Evolutionary conservation across 2,113 vertebrate genomes (phyloP).

Genomic region (Hippopotamus amphibius): DNA sequence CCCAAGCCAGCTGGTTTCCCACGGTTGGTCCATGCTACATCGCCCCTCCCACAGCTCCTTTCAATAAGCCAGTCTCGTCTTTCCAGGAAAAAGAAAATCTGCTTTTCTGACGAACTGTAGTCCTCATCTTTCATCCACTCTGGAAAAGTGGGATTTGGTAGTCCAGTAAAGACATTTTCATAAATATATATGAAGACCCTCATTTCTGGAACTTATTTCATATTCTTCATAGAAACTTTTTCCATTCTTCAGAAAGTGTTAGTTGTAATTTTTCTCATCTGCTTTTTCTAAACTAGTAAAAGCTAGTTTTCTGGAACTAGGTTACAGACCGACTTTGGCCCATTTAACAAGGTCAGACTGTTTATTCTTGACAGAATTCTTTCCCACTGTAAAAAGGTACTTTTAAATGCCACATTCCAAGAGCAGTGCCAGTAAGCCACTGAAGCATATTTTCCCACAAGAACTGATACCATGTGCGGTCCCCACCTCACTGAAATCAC

Average conservation of each 20-base stretch:
- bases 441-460: constrained; percentile 93
- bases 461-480: constrained; percentile 87
- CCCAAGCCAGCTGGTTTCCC: neutral
- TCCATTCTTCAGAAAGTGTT: constrained; percentile 57
- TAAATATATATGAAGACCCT: neutral
- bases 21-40: neutral
- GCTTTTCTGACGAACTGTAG: constrained; percentile 3
- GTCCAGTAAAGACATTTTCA: constrained; percentile 33
- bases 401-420: constrained; percentile 94
- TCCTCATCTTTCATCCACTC: constrained; percentile 47
- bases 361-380: constrained; percentile 93
- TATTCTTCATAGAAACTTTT: neutral
- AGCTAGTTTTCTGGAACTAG: constrained; percentile 86
- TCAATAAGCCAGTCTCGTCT: constrained; percentile 51
- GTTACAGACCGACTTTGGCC: constrained; percentile 87
- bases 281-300: constrained; percentile 78
- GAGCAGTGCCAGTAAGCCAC: constrained; percentile 90
- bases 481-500: constrained; percentile 84
- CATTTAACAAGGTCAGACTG: constrained; percentile 91
- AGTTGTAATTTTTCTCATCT: constrained; percentile 65
- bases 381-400: constrained; percentile 94
- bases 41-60: neutral
- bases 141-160: neutral
- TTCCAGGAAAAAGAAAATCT: constrained; percentile 75
- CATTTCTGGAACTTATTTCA: neutral